A percentile compares a stretch with the other conserved stretches of the same genome.
Conservation (phyloP, 2,113 vertebrate genomes). For the Thryonomys swinderianus region DNA sequence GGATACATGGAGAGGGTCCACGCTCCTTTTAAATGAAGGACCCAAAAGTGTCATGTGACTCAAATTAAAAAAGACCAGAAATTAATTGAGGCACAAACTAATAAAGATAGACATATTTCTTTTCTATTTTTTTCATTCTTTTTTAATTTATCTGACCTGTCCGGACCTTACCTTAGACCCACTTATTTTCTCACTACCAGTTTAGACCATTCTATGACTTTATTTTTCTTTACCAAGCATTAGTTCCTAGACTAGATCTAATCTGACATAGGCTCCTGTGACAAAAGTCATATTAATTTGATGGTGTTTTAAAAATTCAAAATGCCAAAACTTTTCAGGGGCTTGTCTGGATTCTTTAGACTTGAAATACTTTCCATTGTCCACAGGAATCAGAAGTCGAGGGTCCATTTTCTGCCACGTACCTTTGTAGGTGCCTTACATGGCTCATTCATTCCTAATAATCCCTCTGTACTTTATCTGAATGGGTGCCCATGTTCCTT, state of each 20-base stretch:
- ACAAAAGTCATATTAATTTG: conserved; percentile 14
- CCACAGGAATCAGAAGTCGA: not conserved
- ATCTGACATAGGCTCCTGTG: not conserved
- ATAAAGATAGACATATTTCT: conserved; percentile 13
- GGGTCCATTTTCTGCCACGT: not conserved
- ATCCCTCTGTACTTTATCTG: not conserved
- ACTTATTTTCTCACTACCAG: not conserved
- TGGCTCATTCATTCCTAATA: not conserved
- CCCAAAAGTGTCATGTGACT: not conserved
- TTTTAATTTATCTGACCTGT: conserved; percentile 5
- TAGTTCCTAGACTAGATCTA: not conserved
- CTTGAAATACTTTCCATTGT: not conserved
- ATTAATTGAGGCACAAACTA: not conserved
- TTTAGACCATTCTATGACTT: not conserved
- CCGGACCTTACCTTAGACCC: not conserved
- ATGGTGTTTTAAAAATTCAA: not conserved
- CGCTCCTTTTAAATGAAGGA: not conserved
- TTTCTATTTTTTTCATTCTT: not conserved
- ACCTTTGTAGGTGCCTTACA: not conserved
- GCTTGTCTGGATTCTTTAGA: not conserved
- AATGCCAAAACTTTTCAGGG: not conserved
- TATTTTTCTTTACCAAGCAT: not conserved
- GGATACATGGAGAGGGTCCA: not conserved
- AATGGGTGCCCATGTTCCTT: not conserved
- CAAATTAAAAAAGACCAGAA: not conserved